Base-by-base conservation (phyloP, 2,113 vertebrate species). In the Larimichthys polyactis region DNA sequence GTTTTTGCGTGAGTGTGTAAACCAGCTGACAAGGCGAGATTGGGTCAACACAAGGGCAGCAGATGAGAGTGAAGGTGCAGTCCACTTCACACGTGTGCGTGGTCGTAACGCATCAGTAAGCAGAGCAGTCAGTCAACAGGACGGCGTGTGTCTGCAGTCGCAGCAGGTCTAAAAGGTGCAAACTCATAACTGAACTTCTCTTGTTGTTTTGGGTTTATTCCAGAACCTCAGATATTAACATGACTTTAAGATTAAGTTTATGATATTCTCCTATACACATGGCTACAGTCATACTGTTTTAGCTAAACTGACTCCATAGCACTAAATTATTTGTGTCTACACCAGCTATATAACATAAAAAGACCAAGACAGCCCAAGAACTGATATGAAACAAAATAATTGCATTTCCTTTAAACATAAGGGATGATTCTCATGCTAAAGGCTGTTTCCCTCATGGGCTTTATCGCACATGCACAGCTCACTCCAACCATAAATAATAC, bases 21-120 rank as follows among this genome's bases (percentile, higher is more conserved):
- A 91, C 32, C 69, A 74, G 90, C 88, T 93, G 93, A 90, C 74
- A 51, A 60, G 60, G 87, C 85, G 77, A 82, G 80, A 81, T 58
- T 66, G 15, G 79, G 81, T 89, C 78, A 71, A 82, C 59, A 51
- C 71, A 72, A 86, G 81, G 87, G 70, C 85, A 80, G 66, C 51
- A 59, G 85, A 67, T 79, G 83, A 75, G 75, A 71, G 51, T 57
- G 57, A 78, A 84, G 59, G 74, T 67, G 70, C 51, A 24, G 83
- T 68, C 40, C 40, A 46, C 48, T 73, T 72, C 29, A 81, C 59
- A 24, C 3, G 69, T 67, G 49, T 22, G n/a, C 77, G 68, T 79
- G 62, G 51, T 48, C 69, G 12, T 71, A 86, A 74, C 73, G 79
- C 88, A 81, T 79, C 81, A 83, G 82, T 82, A 83, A 83, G 79